phyloP scores from a whole-genome alignment of 2,888 invertebrate genomes.

The Nemapogon koenigi region DNA sequence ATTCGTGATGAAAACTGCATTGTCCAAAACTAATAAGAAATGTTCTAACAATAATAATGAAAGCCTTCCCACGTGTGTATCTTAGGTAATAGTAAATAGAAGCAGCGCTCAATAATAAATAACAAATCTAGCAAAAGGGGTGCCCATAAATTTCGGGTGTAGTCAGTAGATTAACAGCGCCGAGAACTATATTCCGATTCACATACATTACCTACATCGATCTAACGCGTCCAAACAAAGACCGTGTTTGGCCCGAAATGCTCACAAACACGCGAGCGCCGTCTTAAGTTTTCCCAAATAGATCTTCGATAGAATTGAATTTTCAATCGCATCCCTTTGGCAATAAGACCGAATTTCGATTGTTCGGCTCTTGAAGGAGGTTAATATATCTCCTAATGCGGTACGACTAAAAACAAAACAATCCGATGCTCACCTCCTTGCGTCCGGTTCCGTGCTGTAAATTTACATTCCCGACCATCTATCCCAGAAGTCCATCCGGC shows the following conservation, averaged over 20 bases:
- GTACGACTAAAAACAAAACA: constrained; percentile 57
- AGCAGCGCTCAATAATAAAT: too few species aligned
- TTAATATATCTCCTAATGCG: constrained; percentile 28
- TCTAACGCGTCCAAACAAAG: constrained; percentile 57
- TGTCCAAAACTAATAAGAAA: too few species aligned
- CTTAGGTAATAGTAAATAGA: too few species aligned
- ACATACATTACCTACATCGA: constrained; percentile 57
- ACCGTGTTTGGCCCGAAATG: constrained; percentile 27
- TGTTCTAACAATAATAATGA: too few species aligned
- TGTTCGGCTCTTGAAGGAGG: constrained; percentile 10
- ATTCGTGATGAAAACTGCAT: too few species aligned
- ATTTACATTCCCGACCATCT: constrained; percentile 62
- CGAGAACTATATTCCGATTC: constrained; percentile 44
- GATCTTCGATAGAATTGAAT: constrained; percentile 5
- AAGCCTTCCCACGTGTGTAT: too few species aligned
- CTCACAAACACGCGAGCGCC: constrained; percentile 45
- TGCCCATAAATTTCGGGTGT: too few species aligned
- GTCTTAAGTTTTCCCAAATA: constrained; percentile 31
- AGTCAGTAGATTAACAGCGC: constrained; percentile 55
- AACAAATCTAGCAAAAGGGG: too few species aligned
- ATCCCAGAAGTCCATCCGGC: constrained; percentile 61
- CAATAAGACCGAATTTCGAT: background rate
- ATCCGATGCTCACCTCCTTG: constrained; percentile 57
- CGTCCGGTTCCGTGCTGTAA: constrained; percentile 60
- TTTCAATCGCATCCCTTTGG: background rate